A percentile compares a stretch with the other conserved stretches of the same genome.
Evolutionary conservation across 2,888 invertebrate genomes (phyloP).

Genomic region (Alcis repandata): DNA sequence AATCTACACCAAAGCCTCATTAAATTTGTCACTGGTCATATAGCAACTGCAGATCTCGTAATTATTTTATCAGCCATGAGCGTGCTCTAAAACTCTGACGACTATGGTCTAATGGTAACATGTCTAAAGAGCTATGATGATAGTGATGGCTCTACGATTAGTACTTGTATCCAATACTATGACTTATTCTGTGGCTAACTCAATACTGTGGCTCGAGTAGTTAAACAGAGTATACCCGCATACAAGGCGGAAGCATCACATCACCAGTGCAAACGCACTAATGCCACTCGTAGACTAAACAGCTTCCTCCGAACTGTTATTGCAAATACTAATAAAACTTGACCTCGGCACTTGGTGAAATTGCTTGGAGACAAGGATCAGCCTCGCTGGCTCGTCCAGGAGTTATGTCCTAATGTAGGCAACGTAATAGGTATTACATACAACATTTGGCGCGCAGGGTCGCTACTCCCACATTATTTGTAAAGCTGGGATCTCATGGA

Average conservation of each 20-base stretch:
- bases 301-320: conserved; percentile 48
- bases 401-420: conserved; percentile 57
- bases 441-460: conserved; percentile 69
- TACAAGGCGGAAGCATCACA: conserved; percentile 28
- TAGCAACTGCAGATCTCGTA: no score
- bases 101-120: no score
- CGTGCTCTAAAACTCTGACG: no score
- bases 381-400: conserved; percentile 50
- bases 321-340: conserved; percentile 62
- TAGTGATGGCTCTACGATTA: no score
- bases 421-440: conserved; percentile 65
- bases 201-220: neutral
- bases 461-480: conserved; percentile 62
- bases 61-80: no score
- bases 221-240: conserved; percentile 3
- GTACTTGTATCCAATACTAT: no score
- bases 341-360: conserved; percentile 75
- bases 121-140: no score
- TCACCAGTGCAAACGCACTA: conserved; percentile 38
- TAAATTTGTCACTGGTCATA: no score
- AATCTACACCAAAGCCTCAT: no score
- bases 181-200: neutral
- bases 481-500: conserved; percentile 42
- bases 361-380: conserved; percentile 68
- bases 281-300: conserved; percentile 23